These are phyloP conservation scores for Epistrophe eligans DNA, from an alignment of 2,888 invertebrate species.

Conservation along the genomic window DNA sequence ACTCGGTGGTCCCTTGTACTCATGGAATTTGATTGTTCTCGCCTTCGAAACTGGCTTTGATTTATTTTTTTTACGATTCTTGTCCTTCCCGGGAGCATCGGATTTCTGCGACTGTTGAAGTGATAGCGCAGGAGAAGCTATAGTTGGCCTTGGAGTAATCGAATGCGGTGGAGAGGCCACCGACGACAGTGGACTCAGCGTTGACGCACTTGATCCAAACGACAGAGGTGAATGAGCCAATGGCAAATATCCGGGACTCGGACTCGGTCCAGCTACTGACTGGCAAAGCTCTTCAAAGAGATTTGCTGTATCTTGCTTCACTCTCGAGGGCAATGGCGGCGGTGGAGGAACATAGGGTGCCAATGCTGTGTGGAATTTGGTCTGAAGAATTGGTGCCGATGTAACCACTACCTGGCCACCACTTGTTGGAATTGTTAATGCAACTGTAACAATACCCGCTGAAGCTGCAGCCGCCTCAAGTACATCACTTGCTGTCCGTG, in stretches of 20 bases:
- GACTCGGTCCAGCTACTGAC: constrained; percentile 84
- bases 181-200: constrained; percentile 88
- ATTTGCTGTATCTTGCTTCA: constrained; percentile 83
- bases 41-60: constrained; percentile 92
- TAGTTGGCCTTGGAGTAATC: constrained; percentile 85
- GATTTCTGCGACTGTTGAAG: constrained; percentile 83
- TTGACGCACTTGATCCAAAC: constrained; percentile 87
- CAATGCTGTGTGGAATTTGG: constrained; percentile 80
- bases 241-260: constrained; percentile 84
- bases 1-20: constrained; percentile 97
- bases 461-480: constrained; percentile 88
- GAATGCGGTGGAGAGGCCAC: constrained; percentile 86
- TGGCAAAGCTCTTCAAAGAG: constrained; percentile 87
- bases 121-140: constrained; percentile 84
- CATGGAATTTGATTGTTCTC: constrained; percentile 97
- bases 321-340: constrained; percentile 78
- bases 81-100: constrained; percentile 89
- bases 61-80: constrained; percentile 92
- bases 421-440: constrained; percentile 86
- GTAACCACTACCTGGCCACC: constrained; percentile 85
- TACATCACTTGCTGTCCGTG: constrained; percentile 83
- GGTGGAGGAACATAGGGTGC: constrained; percentile 80
- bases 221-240: constrained; percentile 84
- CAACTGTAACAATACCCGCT: constrained; percentile 89
- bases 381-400: constrained; percentile 84